Evolutionary conservation across 2,888 invertebrate species (phyloP), one percentile per base, ranked within the genome.

Genomic region (Blomia tropicalis): DNA sequence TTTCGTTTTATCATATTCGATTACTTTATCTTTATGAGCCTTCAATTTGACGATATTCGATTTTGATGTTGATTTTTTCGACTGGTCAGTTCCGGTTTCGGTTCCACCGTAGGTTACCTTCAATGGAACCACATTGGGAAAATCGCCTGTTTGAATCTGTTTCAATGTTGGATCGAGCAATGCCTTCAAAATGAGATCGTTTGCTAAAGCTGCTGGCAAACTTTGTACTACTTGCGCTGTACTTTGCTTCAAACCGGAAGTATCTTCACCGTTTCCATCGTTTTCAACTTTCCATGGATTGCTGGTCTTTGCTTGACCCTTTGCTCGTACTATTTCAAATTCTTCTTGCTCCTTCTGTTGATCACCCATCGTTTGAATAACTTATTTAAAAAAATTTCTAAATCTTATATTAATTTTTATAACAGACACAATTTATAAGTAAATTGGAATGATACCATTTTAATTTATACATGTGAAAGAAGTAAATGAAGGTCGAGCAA

Each of bases 231-330:
- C 17, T 19, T 47, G 47, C 14, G 17, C 14, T 3, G 47, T 32
- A 4, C 29, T 29, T 31, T 29, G 25, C 30, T 56, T 31, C n/a
- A 56, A 14, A 3, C 23, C 2, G 11, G 31, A 27, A 36, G 25
- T 30, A 1, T 2, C 3, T 19, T 17, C 23, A 19, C n/a, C 56
- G 3, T 29, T 31, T 11, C 17, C 11, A 29, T 56, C 19, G 14
- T 23, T 36, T 7, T 56, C 56, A 23, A 19, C 11, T n/a, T n/a
- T n/a, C 56, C 56, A 56, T n/a, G 56, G 56, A 56, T 56, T 56
- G n/a, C n/a, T n/a, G 29, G 2, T 11, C 23, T 56, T 56, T n/a
- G 31, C n/a, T 14, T 31, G 31, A 29, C 2, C 29, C 2, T 56
- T 47, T 11, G 51, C 51, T 36, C 17, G 36, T 11, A 36, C 36